Base-by-base conservation (phyloP, 2,888 invertebrate species). In the Coleophora flavipennella region DNA sequence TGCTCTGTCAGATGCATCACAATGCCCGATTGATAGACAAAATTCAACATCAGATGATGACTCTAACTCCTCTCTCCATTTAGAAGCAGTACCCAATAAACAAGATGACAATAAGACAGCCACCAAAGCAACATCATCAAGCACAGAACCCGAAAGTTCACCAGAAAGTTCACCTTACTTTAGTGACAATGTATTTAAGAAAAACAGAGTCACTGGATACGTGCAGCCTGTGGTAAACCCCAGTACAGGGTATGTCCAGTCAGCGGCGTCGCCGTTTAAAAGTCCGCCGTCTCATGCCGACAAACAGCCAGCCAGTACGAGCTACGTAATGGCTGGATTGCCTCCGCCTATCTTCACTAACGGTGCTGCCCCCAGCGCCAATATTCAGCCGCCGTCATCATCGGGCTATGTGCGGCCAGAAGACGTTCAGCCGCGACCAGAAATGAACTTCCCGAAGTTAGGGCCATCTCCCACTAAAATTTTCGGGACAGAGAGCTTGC, bases 271-370 rank as follows among this genome's bases (percentile, higher is more conserved):
- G 20, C 59, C 66, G 2, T 48, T 57, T 1, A 59, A 57, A 36
- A 64, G 48, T 39, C 45, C 59, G 3, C 53, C 57, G 12, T 43
- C 51, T 26, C 60, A 57, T 29, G 45, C 59, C 13, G 35, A 53
- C 10, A 35, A 56, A 6, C 74, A 69, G 45, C 67, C 76, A 13
- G 56, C 80, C 1, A 71, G 72, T 41, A 73, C 79, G 12, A 81
- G 84, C 50, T 84, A 84, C 44, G 83, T 84, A 1, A 78, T 78
- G 77, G 83, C 83, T 12, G 73, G 75, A 2, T 52, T 83, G 29
- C 62, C 78, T 12, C 72, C 74, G 20, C 68, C 80, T 1, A 68
- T 79, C 59, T 80, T 80, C 49, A 74, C 78, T 14, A 70, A 75
- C 10, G 74, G 72, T 11, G 61, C 71, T 14, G 51, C 62, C 29